A percentile compares a stretch with the other conserved stretches of the same genome.
Conservation (phyloP, 2,113 vertebrate genomes). For the Fregetta grallaria region DNA sequence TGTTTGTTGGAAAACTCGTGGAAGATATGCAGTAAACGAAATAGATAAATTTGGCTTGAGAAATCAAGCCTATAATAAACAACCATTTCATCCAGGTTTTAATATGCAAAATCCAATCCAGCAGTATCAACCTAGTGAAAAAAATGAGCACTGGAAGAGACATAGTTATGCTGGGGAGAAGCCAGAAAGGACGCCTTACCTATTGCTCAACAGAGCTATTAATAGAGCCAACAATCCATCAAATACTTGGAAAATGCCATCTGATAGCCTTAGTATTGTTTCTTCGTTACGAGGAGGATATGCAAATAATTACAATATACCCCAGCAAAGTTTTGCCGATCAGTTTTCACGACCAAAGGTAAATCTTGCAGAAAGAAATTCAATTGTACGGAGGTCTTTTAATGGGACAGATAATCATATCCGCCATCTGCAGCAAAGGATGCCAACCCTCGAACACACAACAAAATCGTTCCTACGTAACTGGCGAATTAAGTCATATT, state of each 20-base stretch:
- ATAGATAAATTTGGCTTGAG: slow-evolving; percentile 71
- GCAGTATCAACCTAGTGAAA: slow-evolving; percentile 75
- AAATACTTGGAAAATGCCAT: slow-evolving; percentile 82
- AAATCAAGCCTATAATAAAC: slow-evolving; percentile 63
- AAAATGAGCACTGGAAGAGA: slow-evolving; percentile 84
- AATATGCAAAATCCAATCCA: slow-evolving; percentile 71
- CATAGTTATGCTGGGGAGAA: slow-evolving; percentile 95
- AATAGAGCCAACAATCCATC: slow-evolving; percentile 62
- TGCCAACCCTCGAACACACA: slow-evolving; percentile 86
- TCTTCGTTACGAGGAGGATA: slow-evolving; percentile 73
- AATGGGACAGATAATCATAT: slow-evolving; percentile 85
- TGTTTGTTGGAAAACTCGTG: slow-evolving; percentile 79
- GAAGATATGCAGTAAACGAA: slow-evolving; percentile 74
- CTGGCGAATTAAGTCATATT: slow-evolving; percentile 90
- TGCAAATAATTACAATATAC: slow-evolving; percentile 33
- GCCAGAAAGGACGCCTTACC: slow-evolving; percentile 75
- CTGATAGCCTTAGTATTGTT: slow-evolving; percentile 75
- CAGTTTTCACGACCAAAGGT: slow-evolving; percentile 73
- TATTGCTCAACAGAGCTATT: slow-evolving; percentile 72
- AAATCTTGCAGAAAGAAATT: slow-evolving; percentile 76
- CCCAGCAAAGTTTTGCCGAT: slow-evolving; percentile 75
- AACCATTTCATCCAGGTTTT: slow-evolving; percentile 69
- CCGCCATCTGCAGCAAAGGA: slow-evolving; percentile 84
- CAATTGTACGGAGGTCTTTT: slow-evolving; percentile 83
- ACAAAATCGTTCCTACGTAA: slow-evolving; percentile 89